Conservation (phyloP, 1,140 invertebrate genomes). For the Probaryconus sp. region DNA sequence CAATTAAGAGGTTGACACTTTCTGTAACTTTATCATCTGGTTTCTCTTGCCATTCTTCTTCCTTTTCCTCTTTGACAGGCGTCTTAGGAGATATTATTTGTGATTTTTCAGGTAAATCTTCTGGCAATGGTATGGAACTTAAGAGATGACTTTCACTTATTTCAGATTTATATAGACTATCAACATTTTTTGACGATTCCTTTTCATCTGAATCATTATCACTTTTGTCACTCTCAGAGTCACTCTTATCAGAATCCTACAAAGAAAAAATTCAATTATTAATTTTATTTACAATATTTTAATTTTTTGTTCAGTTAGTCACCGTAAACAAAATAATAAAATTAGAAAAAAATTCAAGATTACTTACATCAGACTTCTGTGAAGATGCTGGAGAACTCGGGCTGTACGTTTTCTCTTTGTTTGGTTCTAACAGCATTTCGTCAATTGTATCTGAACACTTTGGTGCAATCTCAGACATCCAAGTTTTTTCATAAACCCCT, state of each 20-base stretch:
- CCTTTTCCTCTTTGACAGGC: slow-evolving; percentile 4
- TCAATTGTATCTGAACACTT: not conserved
- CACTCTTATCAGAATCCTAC: slow-evolving; percentile 24
- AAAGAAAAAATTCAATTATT: too few species aligned
- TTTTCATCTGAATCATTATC: slow-evolving; percentile 42
- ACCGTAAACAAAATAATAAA: too few species aligned
- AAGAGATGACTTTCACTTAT: slow-evolving; percentile 25
- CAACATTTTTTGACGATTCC: slow-evolving; percentile 15
- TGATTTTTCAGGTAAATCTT: slow-evolving; percentile 16
- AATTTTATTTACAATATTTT: too few species aligned
- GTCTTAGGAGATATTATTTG: not conserved
- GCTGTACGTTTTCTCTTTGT: slow-evolving; percentile 65
- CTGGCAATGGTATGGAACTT: slow-evolving; percentile 49
- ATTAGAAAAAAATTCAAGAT: slow-evolving; percentile 1
- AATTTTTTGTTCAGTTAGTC: too few species aligned
- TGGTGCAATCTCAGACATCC: slow-evolving; percentile 53
- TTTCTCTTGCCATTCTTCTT: not conserved
- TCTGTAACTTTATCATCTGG: not conserved
- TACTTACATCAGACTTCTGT: slow-evolving; percentile 67
- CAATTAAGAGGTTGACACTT: not conserved
- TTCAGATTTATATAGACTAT: slow-evolving; percentile 23
- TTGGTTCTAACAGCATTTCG: not conserved
- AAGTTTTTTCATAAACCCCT: slow-evolving; percentile 59
- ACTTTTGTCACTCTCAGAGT: slow-evolving; percentile 5
- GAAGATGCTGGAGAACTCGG: slow-evolving; percentile 71